Evolutionary conservation across 1,140 invertebrate genomes (phyloP).

Genomic region (Drosophila murphyi): DNA sequence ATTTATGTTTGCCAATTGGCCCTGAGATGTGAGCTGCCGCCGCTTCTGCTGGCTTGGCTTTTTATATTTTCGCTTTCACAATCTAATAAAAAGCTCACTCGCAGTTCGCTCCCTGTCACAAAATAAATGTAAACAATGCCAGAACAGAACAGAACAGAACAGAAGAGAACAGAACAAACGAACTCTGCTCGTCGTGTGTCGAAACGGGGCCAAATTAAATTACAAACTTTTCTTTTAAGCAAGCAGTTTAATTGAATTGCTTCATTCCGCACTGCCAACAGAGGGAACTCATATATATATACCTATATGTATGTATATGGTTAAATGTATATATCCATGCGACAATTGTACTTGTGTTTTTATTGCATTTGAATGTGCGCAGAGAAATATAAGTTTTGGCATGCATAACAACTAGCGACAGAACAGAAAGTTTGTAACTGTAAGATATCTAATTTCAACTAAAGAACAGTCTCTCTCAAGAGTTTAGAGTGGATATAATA

Average conservation of each 20-base stretch:
- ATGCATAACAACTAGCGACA: conserved; percentile 4
- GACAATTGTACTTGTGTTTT: conserved; percentile 22
- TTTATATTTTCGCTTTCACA: conserved; percentile 55
- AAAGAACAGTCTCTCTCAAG: too few species aligned
- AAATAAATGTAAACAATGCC: conserved; percentile 54
- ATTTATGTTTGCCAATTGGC: conserved; percentile 75
- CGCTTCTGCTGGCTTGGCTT: conserved; percentile 33
- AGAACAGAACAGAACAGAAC: neutral
- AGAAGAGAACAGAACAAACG: conserved; percentile 3
- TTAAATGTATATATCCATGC: neutral
- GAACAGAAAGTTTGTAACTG: neutral
- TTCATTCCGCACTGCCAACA: conserved; percentile 19
- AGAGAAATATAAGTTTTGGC: conserved; percentile 17
- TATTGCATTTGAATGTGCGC: conserved; percentile 26
- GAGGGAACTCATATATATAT: neutral
- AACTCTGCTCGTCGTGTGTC: conserved; percentile 54
- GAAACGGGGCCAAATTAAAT: conserved; percentile 72
- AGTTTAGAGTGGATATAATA: too few species aligned
- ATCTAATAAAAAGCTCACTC: conserved; percentile 57
- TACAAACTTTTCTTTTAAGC: conserved; percentile 73
- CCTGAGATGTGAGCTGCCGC: conserved; percentile 10
- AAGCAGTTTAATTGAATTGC: conserved; percentile 73
- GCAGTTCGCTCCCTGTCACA: conserved; percentile 26
- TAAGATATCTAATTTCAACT: neutral
- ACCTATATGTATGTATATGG: neutral